Evolutionary conservation across 2,113 vertebrate species (phyloP), one percentile per base, ranked within the genome.

Genomic region (Hylia prasina): DNA sequence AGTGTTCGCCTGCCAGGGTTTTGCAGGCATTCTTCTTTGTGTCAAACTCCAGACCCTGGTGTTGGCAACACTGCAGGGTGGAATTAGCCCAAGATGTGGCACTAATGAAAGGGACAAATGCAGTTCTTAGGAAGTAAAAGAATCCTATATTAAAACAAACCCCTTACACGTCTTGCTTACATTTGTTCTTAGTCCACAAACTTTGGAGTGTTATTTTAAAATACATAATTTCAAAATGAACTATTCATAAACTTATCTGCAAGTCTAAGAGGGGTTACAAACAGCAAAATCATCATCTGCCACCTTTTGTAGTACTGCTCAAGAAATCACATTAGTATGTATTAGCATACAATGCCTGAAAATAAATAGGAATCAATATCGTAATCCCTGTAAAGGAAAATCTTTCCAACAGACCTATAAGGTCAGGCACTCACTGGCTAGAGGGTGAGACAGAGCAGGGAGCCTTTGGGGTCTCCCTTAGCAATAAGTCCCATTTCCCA

Each of bases 81-180:
- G 93, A 88, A 92, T 71, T 70, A 90, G 92, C 90, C 94, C 89
- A 94, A 96, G 76, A 89, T 83, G 90, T 66, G 54, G 51, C 80
- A 83, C 71, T 37, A 93, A 93, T n/a, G 47, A 86, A 93, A 86
- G 64, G 88, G 79, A 86, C 65, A 86, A 82, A 94, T 15, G 8
- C 37, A 70, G 57, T 33, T 60, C 69, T 81, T 20, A 68, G 47
- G 79, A 93, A 84, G 72, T 64, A 89, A 48, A 93, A 95, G 69
- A 84, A 78, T 75, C 31, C 33, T 31, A 10, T 22, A 31, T 24
- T 71, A 66, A 86, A 94, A 69, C 51, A 81, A 91, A 72, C 12
- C 17, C 24, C 45, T 72, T 70, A 61, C 6, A 18, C 2, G 25
- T 40, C 68, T 58, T 86, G n/a, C 22, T 78, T n/a, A 27, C 37